Percentiles rank a stretch among this genome's conserved stretches.
phyloP scores from a whole-genome alignment of 1,140 invertebrate genomes.

The Magallana angulata region DNA sequence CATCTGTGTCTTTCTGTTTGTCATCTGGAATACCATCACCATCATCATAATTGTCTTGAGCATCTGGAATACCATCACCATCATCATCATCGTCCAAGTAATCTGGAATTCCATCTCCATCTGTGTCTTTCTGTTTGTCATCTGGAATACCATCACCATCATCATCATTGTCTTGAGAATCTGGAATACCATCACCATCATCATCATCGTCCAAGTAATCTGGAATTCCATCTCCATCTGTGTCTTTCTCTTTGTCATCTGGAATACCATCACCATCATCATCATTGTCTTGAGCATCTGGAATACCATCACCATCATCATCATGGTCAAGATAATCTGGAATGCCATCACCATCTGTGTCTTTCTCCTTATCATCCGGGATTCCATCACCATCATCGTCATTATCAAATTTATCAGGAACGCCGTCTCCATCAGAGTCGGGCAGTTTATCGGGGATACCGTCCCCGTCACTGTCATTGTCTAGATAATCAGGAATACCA shows the following conservation, averaged over 20 bases:
- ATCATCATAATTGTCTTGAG: conserved; percentile 68
- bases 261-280: conserved; percentile 68
- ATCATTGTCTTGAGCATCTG: conserved; percentile 61
- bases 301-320: conserved; percentile 61
- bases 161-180: conserved; percentile 67
- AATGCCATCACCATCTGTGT: conserved; percentile 69
- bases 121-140: conserved; percentile 61
- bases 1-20: conserved; percentile 60
- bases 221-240: conserved; percentile 72
- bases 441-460: conserved; percentile 68
- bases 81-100: conserved; percentile 66
- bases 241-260: conserved; percentile 56
- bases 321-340: conserved; percentile 70
- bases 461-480: conserved; percentile 65
- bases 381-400: conserved; percentile 71
- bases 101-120: conserved; percentile 75
- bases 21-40: conserved; percentile 66
- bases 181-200: conserved; percentile 72
- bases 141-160: conserved; percentile 67
- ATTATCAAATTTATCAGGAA: conserved; percentile 66
- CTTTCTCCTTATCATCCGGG: conserved; percentile 65
- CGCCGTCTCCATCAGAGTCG: conserved; percentile 68
- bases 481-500: conserved; percentile 62
- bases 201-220: conserved; percentile 63
- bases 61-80: conserved; percentile 71